These are phyloP conservation scores for Actinernus sp. DNA, from an alignment of 92 coral and sea anemone species.

Conservation along the genomic window DNA sequence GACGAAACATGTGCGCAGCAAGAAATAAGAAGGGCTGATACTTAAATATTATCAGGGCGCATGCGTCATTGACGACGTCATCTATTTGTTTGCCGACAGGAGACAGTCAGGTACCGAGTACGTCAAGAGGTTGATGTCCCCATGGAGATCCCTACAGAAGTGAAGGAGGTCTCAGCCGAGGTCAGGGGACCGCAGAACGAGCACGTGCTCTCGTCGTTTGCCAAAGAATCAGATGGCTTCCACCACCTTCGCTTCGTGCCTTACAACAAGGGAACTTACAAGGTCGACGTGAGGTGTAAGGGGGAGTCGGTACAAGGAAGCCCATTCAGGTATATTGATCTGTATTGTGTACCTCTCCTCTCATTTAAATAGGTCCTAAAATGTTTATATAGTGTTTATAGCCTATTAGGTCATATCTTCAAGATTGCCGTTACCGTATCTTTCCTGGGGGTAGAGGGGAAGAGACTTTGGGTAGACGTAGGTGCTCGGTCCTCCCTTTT, in stretches of 20 bases:
- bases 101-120: slow-evolving; percentile 55
- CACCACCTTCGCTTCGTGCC: slow-evolving; percentile 76
- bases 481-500: too few relatives aligned
- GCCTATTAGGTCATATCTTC: too few relatives aligned
- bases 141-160: slow-evolving; percentile 84
- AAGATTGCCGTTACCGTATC: too few relatives aligned
- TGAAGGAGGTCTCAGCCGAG: slow-evolving; percentile 74
- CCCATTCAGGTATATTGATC: slow-evolving; percentile 56
- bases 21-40: too few relatives aligned
- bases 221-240: slow-evolving; percentile 68
- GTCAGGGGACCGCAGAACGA: slow-evolving; percentile 81
- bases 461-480: too few relatives aligned
- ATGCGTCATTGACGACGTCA: too few relatives aligned
- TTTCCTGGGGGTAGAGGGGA: too few relatives aligned
- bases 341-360: too few relatives aligned
- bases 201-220: slow-evolving; percentile 66
- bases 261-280: slow-evolving; percentile 62
- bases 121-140: slow-evolving; percentile 83
- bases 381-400: too few relatives aligned
- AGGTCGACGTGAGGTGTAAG: slow-evolving; percentile 65
- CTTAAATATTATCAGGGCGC: too few relatives aligned
- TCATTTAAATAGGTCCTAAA: too few relatives aligned
- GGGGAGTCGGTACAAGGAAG: slow-evolving; percentile 79
- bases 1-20: too few relatives aligned
- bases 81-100: slow-evolving; percentile 36